phyloP scores from a whole-genome alignment of 2,888 invertebrate species.

The Pycnomerus fuliginosus region DNA sequence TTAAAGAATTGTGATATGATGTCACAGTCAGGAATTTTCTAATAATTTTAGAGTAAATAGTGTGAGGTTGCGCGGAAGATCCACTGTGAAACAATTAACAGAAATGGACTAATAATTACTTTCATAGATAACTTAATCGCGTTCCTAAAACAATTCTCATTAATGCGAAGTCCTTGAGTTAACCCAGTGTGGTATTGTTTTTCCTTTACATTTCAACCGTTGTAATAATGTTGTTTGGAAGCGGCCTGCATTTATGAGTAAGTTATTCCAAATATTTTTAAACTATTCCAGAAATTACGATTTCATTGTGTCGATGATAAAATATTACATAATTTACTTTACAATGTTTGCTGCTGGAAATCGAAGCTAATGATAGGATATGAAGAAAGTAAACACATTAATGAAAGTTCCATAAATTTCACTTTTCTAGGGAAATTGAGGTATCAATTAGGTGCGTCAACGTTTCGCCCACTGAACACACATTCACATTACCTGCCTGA shows the following conservation, averaged over 20 bases:
- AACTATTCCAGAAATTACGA: conserved; percentile 6
- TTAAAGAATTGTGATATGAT: too few relatives aligned
- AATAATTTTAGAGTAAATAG: too few relatives aligned
- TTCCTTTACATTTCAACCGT: conserved; percentile 15
- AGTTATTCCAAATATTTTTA: conserved; percentile 6
- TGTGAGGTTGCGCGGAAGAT: too few relatives aligned
- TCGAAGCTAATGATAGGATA: conserved; percentile 21
- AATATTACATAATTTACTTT: too few relatives aligned
- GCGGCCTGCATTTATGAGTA: conserved; percentile 1
- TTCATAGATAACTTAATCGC: conserved; percentile 25
- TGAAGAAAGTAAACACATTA: conserved; percentile 23
- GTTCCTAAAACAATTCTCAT: conserved; percentile 24
- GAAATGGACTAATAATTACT: conserved; percentile 24
- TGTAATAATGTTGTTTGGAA: conserved; percentile 7
- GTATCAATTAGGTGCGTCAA: too few relatives aligned
- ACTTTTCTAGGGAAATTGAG: too few relatives aligned
- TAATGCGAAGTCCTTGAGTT: conserved; percentile 23
- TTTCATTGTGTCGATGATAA: conserved; percentile 3
- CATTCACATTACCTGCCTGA: too few relatives aligned
- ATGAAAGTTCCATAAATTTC: conserved; percentile 19
- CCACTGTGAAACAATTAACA: conserved; percentile 19
- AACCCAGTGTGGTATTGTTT: conserved; percentile 17
- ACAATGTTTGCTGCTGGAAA: too few relatives aligned
- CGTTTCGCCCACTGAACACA: too few relatives aligned
- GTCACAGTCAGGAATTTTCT: too few relatives aligned